Evolutionary conservation across 2,113 vertebrate genomes (phyloP), one percentile per base, ranked within the genome.

Genomic region (Propithecus coquereli): DNA sequence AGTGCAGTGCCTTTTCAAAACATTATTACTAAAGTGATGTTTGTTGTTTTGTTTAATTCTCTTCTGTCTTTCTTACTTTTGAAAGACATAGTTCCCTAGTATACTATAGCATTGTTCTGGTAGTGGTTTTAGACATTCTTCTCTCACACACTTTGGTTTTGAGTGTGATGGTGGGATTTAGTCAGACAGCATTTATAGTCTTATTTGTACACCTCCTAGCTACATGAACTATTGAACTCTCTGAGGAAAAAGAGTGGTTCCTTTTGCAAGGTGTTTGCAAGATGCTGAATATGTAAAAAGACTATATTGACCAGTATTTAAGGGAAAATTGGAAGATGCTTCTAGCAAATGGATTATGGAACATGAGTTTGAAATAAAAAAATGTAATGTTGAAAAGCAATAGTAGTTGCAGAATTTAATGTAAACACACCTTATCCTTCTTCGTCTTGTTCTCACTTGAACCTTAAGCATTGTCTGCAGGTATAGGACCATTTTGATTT

Each of bases 1-100:
- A 50, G 6, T 59, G 18, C 76, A 57, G 16, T 94, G 74, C 81
- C 32, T 88, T 86, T 97, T 94, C 27, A 92, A 70, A 94, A 71
- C 68, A 63, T 83, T 73, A 74, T 34, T 88, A 52, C 54, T 86
- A 23, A 47, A 40, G 18, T 74, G 14, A 37, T 63, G 85, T 91
- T 87, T 57, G 2, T 68, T 95, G 47, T 73, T 92, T 92, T 77
- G 37, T 74, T 57, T 71, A 47, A 50, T 92, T 83, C 11, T 92
- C 17, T 7, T 32, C 47, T 63, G 40, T 70, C 27, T 77, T 9
- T 85, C 32, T 92, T 54, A 18, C 52, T 54, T 91, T 79, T 76
- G 47, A 90, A 95, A 81, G 59, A 12, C 18, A 34, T 7, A 25
- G 63, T 93, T 94, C 63, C 32, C 17, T 89, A 16, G 68, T 37